A percentile compares a stretch with the other conserved stretches of the same genome.
phyloP scores from a whole-genome alignment of 1,140 invertebrate genomes.

The Aphis craccivora region DNA sequence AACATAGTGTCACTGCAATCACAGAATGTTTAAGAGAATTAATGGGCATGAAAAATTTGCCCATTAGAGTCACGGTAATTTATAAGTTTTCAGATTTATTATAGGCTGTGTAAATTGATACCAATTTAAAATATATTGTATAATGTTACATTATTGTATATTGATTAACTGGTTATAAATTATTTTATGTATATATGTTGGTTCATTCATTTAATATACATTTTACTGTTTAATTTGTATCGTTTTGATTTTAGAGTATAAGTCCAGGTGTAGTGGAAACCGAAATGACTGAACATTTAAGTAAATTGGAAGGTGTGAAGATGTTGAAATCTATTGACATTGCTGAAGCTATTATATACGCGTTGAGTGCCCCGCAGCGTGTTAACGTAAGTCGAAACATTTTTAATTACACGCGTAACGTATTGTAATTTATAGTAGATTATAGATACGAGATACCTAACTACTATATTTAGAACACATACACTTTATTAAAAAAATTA shows the following conservation, averaged over 20 bases:
- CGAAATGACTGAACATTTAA: neutral
- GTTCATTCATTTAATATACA: too few species aligned
- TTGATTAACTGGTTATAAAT: too few species aligned
- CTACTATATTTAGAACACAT: too few species aligned
- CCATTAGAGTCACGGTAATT: slow-evolving; percentile 12
- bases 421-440: too few species aligned
- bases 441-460: too few species aligned
- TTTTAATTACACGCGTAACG: too few species aligned
- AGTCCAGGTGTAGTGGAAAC: slow-evolving; percentile 31
- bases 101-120: neutral
- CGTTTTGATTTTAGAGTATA: slow-evolving; percentile 20
- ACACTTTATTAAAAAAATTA: too few species aligned
- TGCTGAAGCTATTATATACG: slow-evolving; percentile 29
- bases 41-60: neutral
- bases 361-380: neutral
- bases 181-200: too few species aligned
- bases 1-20: neutral
- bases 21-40: slow-evolving; percentile 20
- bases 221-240: too few species aligned
- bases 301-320: neutral
- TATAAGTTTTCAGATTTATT: neutral
- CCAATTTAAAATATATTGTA: too few species aligned
- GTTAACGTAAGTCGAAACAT: neutral
- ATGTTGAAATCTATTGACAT: slow-evolving; percentile 3
- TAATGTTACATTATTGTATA: too few species aligned